Percentiles rank a stretch among this genome's conserved stretches.
These are phyloP conservation scores for Notodonta dromedarius DNA, from an alignment of 2,888 invertebrate genomes.

Conservation along the genomic window DNA sequence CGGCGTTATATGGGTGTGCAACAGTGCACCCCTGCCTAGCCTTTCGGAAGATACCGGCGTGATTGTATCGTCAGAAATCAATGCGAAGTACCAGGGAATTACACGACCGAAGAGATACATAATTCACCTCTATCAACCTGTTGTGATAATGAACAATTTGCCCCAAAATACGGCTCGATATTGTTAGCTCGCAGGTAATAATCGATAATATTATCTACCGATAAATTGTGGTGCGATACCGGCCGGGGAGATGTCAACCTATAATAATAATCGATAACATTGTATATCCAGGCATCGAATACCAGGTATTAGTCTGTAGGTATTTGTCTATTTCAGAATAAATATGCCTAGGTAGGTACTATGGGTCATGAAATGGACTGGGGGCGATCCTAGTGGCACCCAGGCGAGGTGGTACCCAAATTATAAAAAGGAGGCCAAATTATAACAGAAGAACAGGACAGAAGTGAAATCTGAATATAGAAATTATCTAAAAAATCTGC, in stretches of 20 bases:
- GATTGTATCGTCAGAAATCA: not conserved
- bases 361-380: too few relatives aligned
- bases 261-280: not conserved
- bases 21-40: not conserved
- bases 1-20: not conserved
- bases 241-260: not conserved
- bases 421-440: too few relatives aligned
- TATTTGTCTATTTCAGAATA: too few relatives aligned
- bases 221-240: constrained; percentile 2
- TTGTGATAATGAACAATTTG: not conserved
- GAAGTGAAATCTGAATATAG: too few relatives aligned
- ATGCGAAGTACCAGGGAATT: not conserved
- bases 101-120: not conserved
- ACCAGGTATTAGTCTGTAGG: too few relatives aligned
- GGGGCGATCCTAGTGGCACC: too few relatives aligned
- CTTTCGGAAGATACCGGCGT: not conserved
- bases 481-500: too few relatives aligned
- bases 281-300: not conserved
- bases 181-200: not conserved
- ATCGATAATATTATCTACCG: constrained; percentile 1
- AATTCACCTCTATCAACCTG: not conserved
- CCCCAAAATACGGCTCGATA: not conserved
- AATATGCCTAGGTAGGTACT: too few relatives aligned
- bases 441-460: too few relatives aligned
- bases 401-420: too few relatives aligned